A percentile compares a stretch with the other conserved stretches of the same genome.
Evolutionary conservation across 2,113 vertebrate genomes (phyloP).

Genomic region (Nanger granti): DNA sequence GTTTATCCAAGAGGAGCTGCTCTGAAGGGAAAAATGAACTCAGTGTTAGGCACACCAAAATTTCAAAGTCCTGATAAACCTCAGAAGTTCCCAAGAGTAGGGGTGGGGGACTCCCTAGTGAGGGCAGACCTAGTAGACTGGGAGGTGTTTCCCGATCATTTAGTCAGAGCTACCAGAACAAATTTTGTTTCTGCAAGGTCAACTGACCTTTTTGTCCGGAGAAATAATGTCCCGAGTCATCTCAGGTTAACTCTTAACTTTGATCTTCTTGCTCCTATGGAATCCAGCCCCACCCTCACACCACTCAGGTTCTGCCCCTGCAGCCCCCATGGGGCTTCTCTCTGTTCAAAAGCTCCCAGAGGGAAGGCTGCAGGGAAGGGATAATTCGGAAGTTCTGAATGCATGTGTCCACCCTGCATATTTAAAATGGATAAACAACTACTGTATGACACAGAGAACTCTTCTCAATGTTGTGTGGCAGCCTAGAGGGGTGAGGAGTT

Average conservation of each 20-base stretch:
- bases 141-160: not conserved
- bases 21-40: not conserved
- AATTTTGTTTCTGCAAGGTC: not conserved
- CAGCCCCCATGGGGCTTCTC: not conserved
- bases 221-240: not conserved
- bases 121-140: not conserved
- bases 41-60: not conserved
- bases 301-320: not conserved
- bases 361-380: not conserved
- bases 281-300: not conserved
- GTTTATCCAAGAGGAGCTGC: not conserved
- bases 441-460: not conserved
- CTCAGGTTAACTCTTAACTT: not conserved
- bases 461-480: not conserved
- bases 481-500: not conserved
- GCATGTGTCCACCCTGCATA: not conserved
- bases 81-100: not conserved
- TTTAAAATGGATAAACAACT: not conserved
- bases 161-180: not conserved
- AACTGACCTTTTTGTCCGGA: not conserved
- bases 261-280: too few species aligned
- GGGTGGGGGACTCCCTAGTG: not conserved
- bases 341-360: not conserved
- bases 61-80: not conserved
- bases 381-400: not conserved